A percentile compares a stretch with the other conserved stretches of the same genome.
Conservation (phyloP, 2,888 invertebrate species). For the Leptopilina syphax region DNA sequence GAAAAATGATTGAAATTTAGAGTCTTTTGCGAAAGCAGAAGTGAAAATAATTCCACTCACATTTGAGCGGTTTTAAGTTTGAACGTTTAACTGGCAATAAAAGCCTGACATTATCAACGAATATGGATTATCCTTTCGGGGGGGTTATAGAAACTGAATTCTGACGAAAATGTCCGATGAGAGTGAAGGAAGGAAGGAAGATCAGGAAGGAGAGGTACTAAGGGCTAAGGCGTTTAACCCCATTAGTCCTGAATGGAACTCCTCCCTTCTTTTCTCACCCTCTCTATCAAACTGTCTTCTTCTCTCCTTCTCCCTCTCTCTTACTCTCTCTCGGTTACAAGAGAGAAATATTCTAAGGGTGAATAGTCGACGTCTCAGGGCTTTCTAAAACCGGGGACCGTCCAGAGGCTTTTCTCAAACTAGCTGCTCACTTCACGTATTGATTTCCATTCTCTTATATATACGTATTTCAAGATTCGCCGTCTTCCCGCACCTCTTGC, state of each 20-base stretch:
- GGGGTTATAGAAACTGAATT: slow-evolving; percentile 37
- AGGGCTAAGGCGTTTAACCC: slow-evolving; percentile 75
- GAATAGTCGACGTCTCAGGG: slow-evolving; percentile 68
- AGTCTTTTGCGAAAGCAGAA: too few species aligned
- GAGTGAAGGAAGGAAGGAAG: slow-evolving; percentile 48
- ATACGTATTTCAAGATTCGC: slow-evolving; percentile 68
- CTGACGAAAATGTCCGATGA: slow-evolving; percentile 54
- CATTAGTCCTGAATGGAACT: slow-evolving; percentile 69
- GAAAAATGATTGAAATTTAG: too few species aligned
- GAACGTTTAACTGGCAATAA: slow-evolving; percentile 18
- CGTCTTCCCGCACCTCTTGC: slow-evolving; percentile 60
- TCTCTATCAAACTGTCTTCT: slow-evolving; percentile 55
- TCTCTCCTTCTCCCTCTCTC: slow-evolving; percentile 53
- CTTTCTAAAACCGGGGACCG: slow-evolving; percentile 70
- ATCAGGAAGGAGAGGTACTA: slow-evolving; percentile 64
- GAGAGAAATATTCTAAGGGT: slow-evolving; percentile 55
- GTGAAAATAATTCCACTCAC: neutral
- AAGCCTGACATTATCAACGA: slow-evolving; percentile 33
- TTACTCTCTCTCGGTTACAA: slow-evolving; percentile 59
- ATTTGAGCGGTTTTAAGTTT: neutral
- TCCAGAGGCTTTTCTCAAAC: slow-evolving; percentile 64
- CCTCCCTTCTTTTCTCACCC: slow-evolving; percentile 54
- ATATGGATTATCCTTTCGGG: slow-evolving; percentile 19
- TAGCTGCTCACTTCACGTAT: slow-evolving; percentile 74
- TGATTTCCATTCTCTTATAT: slow-evolving; percentile 74